Evolutionary conservation across 2,113 vertebrate species (phyloP).

Genomic region (Catharus minimus): DNA sequence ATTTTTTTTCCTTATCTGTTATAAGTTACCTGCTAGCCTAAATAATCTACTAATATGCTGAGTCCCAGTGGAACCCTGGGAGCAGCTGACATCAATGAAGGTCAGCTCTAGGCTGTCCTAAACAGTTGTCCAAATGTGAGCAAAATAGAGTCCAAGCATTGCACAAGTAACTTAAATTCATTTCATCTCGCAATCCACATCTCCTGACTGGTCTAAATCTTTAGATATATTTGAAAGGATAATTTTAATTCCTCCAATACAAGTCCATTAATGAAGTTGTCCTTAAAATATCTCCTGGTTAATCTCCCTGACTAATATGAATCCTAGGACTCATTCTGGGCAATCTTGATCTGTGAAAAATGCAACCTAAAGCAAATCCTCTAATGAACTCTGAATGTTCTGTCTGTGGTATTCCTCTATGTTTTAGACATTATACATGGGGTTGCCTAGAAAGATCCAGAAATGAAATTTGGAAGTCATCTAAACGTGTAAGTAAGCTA

Average conservation of each 20-base stretch:
- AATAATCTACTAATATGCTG: background rate
- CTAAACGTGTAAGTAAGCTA: background rate
- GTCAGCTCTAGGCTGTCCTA: background rate
- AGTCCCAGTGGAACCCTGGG: background rate
- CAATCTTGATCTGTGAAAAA: background rate
- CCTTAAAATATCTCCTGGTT: background rate
- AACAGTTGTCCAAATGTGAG: background rate
- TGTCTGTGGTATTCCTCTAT: background rate
- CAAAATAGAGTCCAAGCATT: background rate
- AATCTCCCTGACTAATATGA: background rate
- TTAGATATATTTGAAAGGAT: background rate
- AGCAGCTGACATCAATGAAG: background rate
- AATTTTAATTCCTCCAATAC: background rate
- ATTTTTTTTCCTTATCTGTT: background rate
- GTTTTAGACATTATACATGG: background rate
- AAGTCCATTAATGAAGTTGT: background rate
- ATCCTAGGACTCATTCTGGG: background rate
- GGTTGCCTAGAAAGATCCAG: background rate
- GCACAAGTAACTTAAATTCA: background rate
- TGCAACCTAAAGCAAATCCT: accelerated
- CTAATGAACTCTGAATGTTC: background rate
- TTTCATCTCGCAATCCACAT: background rate
- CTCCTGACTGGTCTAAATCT: background rate
- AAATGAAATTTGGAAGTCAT: background rate
- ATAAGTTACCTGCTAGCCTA: background rate